Evolutionary conservation across 2,797 vertebrate genomes (phyloP).

Genomic region (Lepilemur septentrionalis): DNA sequence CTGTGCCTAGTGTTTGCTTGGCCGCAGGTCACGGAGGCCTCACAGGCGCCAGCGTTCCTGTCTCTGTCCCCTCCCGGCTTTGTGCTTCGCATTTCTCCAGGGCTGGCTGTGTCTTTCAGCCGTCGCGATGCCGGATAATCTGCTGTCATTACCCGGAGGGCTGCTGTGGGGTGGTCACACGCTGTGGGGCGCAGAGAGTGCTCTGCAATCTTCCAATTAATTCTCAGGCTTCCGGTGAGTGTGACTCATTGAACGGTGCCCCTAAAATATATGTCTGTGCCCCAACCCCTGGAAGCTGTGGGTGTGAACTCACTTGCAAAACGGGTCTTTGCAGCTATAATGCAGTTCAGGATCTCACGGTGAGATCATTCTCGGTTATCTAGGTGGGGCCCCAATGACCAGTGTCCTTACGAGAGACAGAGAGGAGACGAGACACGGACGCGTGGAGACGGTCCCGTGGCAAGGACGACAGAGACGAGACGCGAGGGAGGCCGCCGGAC

Average conservation of each 20-base stretch:
- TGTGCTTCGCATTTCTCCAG: neutral
- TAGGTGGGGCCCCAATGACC: neutral
- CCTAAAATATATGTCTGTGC: neutral
- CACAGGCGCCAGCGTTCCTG: neutral
- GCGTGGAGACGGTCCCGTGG: neutral
- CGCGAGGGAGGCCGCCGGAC: fast-evolving
- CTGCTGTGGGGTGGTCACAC: neutral
- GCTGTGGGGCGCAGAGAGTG: neutral
- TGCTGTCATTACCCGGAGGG: neutral
- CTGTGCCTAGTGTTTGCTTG: neutral
- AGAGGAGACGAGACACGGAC: neutral
- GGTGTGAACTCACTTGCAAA: neutral
- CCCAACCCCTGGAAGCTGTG: neutral
- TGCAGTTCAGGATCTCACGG: neutral
- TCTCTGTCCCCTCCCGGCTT: neutral
- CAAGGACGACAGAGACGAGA: neutral
- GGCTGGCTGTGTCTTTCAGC: fast-evolving
- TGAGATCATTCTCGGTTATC: neutral
- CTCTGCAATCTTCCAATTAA: neutral
- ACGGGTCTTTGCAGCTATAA: neutral
- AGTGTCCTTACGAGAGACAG: neutral
- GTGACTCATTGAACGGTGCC: neutral
- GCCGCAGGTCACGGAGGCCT: neutral
- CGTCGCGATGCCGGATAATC: fast-evolving
- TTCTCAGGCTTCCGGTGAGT: neutral